phyloP scores from a whole-genome alignment of 2,888 invertebrate genomes.

The Amiota communis region DNA sequence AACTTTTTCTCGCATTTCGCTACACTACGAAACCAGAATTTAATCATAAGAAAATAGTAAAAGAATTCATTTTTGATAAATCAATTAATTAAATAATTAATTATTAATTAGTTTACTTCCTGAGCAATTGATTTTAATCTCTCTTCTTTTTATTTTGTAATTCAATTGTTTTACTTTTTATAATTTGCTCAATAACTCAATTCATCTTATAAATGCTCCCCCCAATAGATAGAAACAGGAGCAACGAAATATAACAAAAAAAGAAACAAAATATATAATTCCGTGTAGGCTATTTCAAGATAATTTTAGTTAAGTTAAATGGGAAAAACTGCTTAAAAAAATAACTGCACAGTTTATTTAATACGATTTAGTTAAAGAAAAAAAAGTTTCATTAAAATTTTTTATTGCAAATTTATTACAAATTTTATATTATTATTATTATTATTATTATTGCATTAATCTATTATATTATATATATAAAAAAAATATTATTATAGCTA shows the following conservation, averaged over 20 bases:
- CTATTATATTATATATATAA: not conserved
- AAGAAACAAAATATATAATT: not conserved
- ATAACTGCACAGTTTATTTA: not conserved
- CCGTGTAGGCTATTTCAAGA: conserved; percentile 16
- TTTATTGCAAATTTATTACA: conserved; percentile 1
- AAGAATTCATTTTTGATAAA: not conserved
- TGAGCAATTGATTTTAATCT: conserved; percentile 34
- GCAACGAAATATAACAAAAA: not conserved
- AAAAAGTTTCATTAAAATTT: not conserved
- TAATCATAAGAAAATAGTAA: conserved; percentile 19
- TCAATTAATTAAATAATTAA: not conserved
- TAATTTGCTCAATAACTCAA: not conserved
- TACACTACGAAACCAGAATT: not conserved
- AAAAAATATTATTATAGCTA: conserved; percentile 21
- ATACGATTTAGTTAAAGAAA: conserved; percentile 6
- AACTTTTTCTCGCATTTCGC: conserved; percentile 14
- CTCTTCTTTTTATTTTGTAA: conserved; percentile 40
- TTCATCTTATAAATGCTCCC: not conserved
- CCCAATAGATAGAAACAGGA: not conserved
- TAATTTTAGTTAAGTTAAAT: conserved; percentile 26
- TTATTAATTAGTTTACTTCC: not conserved
- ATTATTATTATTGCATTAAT: conserved; percentile 6
- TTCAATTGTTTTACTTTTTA: conserved; percentile 4
- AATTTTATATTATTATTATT: conserved; percentile 1
- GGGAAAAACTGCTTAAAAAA: conserved; percentile 9